Evolutionary conservation across 1,140 invertebrate genomes (phyloP), one percentile per base, ranked within the genome.

Genomic region (Scylla paramamosain): DNA sequence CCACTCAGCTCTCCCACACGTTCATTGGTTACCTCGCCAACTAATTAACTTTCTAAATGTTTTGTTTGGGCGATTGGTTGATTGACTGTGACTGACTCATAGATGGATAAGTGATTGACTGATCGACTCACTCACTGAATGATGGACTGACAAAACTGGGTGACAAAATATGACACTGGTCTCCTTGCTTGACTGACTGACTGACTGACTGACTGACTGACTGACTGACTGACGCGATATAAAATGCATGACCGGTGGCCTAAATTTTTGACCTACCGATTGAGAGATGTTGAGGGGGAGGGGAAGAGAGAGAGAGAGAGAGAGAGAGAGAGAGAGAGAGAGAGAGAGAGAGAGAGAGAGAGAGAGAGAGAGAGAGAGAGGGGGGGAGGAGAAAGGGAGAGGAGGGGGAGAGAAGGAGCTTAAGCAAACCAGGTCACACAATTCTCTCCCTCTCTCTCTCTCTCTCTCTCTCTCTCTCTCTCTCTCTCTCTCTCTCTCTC

Each of bases 371-470:
- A 10, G 86, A 88, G 86, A 32, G 31, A 20, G 2, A 32, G 31
- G 25, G 25, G n/a, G 86, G 2, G 86, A 88, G 31, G 32, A 2
- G 32, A 10, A 88, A 28, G n/a, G 86, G 25, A 28, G 29, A 28
- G 45, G 86, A 46, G 86, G 31, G 31, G 4, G 39, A 87, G 29
- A 16, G 84, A 28, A 20, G 29, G n/a, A 48, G 12, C 14, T 28
- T 46, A 14, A 91, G 16, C 45, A 46, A 45, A 88, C 31, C 45
- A 48, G 89, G 28, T 46, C 89, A 91, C 52, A 46, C 28, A 31
- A 29, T 6, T 91, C 89, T 46, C 89, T 91, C 89, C 52, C 89
- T 91, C 89, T 91, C 89, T 91, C 89, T 91, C 89, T 46, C 46
- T 48, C 46, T 91, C 32, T 46, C 46, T 48, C 89, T 46, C 46